Percentiles rank a stretch among this genome's conserved stretches.
These are phyloP conservation scores for Phaethornis superciliosus DNA, from an alignment of 2,113 vertebrate genomes.

Conservation along the genomic window DNA sequence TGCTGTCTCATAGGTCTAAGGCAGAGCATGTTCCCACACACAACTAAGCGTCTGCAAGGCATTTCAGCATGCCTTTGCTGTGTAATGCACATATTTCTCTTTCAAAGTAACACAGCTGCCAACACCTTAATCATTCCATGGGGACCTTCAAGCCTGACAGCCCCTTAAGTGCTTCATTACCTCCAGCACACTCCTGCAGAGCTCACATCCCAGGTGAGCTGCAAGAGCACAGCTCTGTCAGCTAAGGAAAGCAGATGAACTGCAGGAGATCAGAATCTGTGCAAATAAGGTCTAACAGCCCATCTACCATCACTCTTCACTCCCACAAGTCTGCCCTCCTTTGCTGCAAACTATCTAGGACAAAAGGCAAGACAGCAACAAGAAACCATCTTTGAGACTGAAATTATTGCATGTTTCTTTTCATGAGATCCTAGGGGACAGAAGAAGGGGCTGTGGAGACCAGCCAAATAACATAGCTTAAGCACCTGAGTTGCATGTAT, in stretches of 20 bases:
- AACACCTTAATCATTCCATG: slow-evolving; percentile 21
- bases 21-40: not conserved
- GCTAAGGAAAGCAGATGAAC: not conserved
- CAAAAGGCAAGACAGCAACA: slow-evolving; percentile 33
- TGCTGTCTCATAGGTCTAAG: not conserved
- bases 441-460: not conserved
- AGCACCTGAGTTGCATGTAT: not conserved
- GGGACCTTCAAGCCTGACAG: slow-evolving; percentile 8
- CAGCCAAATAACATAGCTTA: not conserved
- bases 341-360: slow-evolving; percentile 42
- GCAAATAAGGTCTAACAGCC: not conserved
- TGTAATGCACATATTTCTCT: slow-evolving; percentile 1
- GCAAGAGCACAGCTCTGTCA: not conserved
- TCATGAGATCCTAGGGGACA: slow-evolving; percentile 7
- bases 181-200: not conserved
- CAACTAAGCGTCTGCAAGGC: not conserved
- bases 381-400: slow-evolving; percentile 18
- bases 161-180: slow-evolving; percentile 40
- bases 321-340: not conserved
- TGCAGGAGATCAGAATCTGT: not conserved
- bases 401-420: slow-evolving; percentile 1
- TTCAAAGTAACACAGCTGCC: slow-evolving; percentile 29
- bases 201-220: slow-evolving; percentile 6
- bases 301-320: not conserved
- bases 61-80: not conserved